Percentiles rank a stretch among this genome's conserved stretches.
Conservation (phyloP, 2,888 invertebrate species). For the Hypena proboscidalis region DNA sequence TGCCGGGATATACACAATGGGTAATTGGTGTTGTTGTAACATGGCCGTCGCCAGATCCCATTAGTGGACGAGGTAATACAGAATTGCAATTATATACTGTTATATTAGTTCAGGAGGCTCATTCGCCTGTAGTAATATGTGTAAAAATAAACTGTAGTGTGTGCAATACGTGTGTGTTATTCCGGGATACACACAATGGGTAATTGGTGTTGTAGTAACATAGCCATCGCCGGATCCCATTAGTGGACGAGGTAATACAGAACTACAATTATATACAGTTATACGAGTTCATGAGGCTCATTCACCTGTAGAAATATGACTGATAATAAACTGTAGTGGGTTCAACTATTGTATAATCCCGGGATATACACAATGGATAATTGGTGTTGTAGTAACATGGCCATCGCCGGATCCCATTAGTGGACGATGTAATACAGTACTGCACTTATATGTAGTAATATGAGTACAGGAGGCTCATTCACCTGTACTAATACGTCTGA, state of each 20-base stretch:
- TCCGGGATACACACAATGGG: slow-evolving; percentile 26
- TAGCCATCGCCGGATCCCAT: slow-evolving; percentile 41
- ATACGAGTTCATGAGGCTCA: too few relatives aligned
- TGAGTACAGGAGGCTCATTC: too few relatives aligned
- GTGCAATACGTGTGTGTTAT: background rate
- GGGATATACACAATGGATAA: slow-evolving; percentile 36
- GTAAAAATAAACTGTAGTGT: too few relatives aligned
- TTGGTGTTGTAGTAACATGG: slow-evolving; percentile 40
- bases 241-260: slow-evolving; percentile 46
- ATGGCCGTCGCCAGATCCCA: slow-evolving; percentile 39
- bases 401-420: slow-evolving; percentile 47
- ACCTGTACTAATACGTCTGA: too few relatives aligned
- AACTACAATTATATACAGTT: too few relatives aligned
- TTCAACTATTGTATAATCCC: background rate
- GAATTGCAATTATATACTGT: slow-evolving; percentile 19
- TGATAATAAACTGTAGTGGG: too few relatives aligned
- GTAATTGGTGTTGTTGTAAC: slow-evolving; percentile 44
- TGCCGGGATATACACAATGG: slow-evolving; percentile 25
- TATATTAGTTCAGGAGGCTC: too few relatives aligned
- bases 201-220: slow-evolving; percentile 44
- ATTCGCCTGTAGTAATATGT: too few relatives aligned
- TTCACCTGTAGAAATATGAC: too few relatives aligned
- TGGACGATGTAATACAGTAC: slow-evolving; percentile 39
- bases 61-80: slow-evolving; percentile 48
- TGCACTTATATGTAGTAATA: too few relatives aligned